Base-by-base conservation (phyloP, 2,113 vertebrate genomes). In the Telmatochromis bifrenatus region DNA sequence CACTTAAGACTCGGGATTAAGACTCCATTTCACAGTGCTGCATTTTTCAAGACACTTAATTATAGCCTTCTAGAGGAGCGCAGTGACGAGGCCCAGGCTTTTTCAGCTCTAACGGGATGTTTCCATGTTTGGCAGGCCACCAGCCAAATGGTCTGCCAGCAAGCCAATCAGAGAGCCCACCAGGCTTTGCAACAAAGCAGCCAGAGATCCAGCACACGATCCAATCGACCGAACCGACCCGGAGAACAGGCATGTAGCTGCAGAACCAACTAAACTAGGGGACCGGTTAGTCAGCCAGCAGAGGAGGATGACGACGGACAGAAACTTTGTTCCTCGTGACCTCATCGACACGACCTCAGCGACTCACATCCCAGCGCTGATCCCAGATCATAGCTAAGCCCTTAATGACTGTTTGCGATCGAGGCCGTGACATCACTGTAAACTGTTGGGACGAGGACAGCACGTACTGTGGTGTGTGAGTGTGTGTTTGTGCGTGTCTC, bases 21-120 rank as follows among this genome's bases (percentile, higher is more conserved):
- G 95, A 94, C 95, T 96, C 95, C 93, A 95, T 96, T 96, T 96
- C 96, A 95, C 95, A 96, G 96, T 93, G 95, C 91, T 96, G 95
- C 95, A 94, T 96, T 97, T 97, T 96, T 97, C 94, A 96, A 96
- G 95, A 96, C 95, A 95, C 95, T 96, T 96, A 97, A 97, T 97
- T 97, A 96, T 96, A 96, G 96, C 94, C 93, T 96, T 96, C 94
- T 94, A 94, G 94, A 94, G 91, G 93, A 95, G 93, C 85, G 84
- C 93, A 90, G 90, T 95, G 94, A 96, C 88, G 94, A 94, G 94
- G 94, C 94, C 94, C 87, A 91, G 95, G 93, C 94, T 93, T 92
- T 95, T 95, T 93, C 89, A 91, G 93, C 95, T 92, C 84, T 95
- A 96, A 96, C 94, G 95, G 94, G 96, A 96, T 96, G 94, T 97